Evolutionary conservation across 2,797 vertebrate genomes (phyloP).

Genomic region (Coregonus ussuriensis): DNA sequence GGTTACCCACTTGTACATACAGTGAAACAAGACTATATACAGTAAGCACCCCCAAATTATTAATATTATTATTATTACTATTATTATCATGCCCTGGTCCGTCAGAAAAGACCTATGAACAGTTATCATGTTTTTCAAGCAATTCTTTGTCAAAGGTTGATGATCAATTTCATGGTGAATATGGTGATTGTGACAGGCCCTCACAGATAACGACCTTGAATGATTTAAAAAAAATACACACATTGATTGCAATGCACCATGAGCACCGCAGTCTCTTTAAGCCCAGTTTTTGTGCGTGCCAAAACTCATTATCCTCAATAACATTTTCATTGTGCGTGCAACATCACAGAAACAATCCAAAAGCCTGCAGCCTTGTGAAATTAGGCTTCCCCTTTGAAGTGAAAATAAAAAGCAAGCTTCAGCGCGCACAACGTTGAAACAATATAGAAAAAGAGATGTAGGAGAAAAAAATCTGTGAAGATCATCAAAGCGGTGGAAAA

Average conservation of each 20-base stretch:
- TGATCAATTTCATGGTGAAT: background rate
- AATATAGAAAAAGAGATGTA: background rate
- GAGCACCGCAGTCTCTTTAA: background rate
- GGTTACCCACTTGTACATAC: too few relatives aligned
- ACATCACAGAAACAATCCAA: background rate
- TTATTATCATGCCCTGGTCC: too few relatives aligned
- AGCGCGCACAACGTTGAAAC: background rate
- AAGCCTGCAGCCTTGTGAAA: slow-evolving; percentile 11
- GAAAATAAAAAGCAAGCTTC: background rate
- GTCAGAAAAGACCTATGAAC: too few relatives aligned
- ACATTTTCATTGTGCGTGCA: background rate
- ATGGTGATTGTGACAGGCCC: background rate
- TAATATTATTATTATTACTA: too few relatives aligned
- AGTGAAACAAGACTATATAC: too few relatives aligned
- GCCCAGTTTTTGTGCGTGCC: background rate
- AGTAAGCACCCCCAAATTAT: too few relatives aligned
- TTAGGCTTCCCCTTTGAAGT: slow-evolving; percentile 11
- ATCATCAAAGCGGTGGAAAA: slow-evolving; percentile 16
- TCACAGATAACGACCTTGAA: background rate
- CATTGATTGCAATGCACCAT: background rate
- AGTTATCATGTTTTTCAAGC: background rate
- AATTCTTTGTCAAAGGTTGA: background rate
- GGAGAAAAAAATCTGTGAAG: background rate
- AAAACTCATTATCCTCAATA: background rate
- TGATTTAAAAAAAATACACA: background rate